Evolutionary conservation across 2,113 vertebrate genomes (phyloP).

Genomic region (Rhabdomys dilectus): DNA sequence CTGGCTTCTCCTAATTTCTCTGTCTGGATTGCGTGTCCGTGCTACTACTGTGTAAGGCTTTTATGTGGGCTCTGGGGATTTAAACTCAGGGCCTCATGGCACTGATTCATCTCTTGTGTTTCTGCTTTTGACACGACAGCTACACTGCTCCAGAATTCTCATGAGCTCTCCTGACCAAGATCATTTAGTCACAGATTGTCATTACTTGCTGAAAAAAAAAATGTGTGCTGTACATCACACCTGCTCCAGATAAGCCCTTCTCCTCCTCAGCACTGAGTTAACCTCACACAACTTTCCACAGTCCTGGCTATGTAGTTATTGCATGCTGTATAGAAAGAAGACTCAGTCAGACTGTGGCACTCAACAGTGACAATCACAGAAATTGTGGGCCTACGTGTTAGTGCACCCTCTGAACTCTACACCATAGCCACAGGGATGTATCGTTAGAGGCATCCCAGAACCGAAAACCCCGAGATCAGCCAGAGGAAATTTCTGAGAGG

Average conservation of each 20-base stretch:
- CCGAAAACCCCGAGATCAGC: fast-evolving
- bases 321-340: too few species aligned
- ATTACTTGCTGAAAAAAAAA: neutral
- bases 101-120: neutral
- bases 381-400: neutral
- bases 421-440: fast-evolving
- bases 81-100: neutral
- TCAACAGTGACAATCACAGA: fast-evolving
- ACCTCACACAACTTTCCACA: neutral
- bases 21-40: neutral
- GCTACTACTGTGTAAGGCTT: neutral
- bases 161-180: neutral
- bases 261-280: neutral
- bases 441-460: neutral
- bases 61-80: neutral
- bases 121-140: neutral
- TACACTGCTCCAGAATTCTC: neutral
- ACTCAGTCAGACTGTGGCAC: neutral
- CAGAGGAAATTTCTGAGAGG: neutral
- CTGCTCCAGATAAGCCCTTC: too few species aligned
- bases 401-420: neutral
- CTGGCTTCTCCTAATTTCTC: neutral
- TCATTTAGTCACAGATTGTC: neutral
- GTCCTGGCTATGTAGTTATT: neutral
- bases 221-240: neutral